Percentiles rank a stretch among this genome's conserved stretches.
Evolutionary conservation across 92 coral and sea anemone species (phyloP).

Genomic region (Zoanthus sociatus): DNA sequence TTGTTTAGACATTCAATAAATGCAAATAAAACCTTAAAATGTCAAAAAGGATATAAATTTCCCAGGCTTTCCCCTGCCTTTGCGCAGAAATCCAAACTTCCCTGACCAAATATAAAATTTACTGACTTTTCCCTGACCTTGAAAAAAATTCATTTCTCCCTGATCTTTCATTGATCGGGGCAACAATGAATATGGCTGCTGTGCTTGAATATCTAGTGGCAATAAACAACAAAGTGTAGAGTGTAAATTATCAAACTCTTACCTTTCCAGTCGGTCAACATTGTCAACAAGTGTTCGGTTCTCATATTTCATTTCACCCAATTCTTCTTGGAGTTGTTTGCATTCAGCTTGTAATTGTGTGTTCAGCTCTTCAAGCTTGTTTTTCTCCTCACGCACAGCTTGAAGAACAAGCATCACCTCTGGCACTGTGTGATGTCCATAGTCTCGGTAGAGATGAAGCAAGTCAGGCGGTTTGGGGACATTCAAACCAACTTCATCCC

Average conservation of each 20-base stretch:
- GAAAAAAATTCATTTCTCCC: too few species aligned
- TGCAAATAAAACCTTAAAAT: too few species aligned
- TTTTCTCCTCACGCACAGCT: conserved; percentile 86
- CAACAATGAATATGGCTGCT: too few species aligned
- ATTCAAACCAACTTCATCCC: conserved; percentile 99
- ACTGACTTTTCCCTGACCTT: too few species aligned
- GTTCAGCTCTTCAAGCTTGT: conserved; percentile 74
- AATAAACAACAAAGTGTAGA: background rate
- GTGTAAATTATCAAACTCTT: background rate
- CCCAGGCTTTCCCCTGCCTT: too few species aligned
- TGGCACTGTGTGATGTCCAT: conserved; percentile 94
- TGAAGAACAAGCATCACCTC: conserved; percentile 83
- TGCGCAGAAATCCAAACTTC: too few species aligned
- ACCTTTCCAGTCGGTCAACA: conserved; percentile 78
- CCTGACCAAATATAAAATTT: too few species aligned
- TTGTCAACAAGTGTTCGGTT: conserved; percentile 79
- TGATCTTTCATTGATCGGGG: too few species aligned
- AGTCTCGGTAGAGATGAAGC: conserved; percentile 95
- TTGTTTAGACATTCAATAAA: too few species aligned
- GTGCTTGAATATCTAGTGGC: too few species aligned
- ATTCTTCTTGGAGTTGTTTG: conserved; percentile 76
- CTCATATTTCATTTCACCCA: conserved; percentile 84
- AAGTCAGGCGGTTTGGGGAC: conserved; percentile 94
- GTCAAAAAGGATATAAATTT: too few species aligned
- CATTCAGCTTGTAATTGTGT: conserved; percentile 65